A percentile compares a stretch with the other conserved stretches of the same genome.
phyloP scores from a whole-genome alignment of 2,888 invertebrate genomes.

The Melanostoma mellinum region DNA sequence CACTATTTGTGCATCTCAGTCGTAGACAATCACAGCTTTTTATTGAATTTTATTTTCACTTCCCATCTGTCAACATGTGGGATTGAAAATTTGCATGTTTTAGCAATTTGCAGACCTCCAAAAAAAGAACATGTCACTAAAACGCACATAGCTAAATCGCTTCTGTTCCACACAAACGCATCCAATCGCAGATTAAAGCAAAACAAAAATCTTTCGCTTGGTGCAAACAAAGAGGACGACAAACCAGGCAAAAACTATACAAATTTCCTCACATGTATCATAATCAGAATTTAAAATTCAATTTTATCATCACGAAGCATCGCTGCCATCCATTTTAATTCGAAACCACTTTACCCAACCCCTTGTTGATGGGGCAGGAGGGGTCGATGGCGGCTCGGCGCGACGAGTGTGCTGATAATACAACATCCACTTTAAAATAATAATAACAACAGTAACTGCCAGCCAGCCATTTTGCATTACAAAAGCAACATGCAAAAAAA shows the following conservation, averaged over 20 bases:
- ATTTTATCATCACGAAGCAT: conserved; percentile 45
- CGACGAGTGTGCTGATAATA: conserved; percentile 35
- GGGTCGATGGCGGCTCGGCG: not conserved
- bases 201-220: not conserved
- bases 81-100: conserved; percentile 46
- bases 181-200: not conserved
- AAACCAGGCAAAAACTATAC: not conserved
- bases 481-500: conserved; percentile 16
- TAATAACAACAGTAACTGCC: conserved; percentile 51
- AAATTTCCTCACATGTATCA: conserved; percentile 48
- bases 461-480: conserved; percentile 41
- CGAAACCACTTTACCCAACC: conserved; percentile 9
- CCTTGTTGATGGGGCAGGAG: not conserved
- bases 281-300: conserved; percentile 64
- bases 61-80: conserved; percentile 5
- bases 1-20: too few species aligned
- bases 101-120: conserved; percentile 41
- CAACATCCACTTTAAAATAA: conserved; percentile 59
- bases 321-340: conserved; percentile 66
- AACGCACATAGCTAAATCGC: conserved; percentile 45
- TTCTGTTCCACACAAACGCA: conserved; percentile 20
- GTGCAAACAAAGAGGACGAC: conserved; percentile 16
- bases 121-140: conserved; percentile 48
- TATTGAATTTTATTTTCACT: conserved; percentile 42
- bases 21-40: not conserved